These are phyloP conservation scores for Notothenia rossii DNA, from an alignment of 2,113 vertebrate genomes.

Conservation along the genomic window DNA sequence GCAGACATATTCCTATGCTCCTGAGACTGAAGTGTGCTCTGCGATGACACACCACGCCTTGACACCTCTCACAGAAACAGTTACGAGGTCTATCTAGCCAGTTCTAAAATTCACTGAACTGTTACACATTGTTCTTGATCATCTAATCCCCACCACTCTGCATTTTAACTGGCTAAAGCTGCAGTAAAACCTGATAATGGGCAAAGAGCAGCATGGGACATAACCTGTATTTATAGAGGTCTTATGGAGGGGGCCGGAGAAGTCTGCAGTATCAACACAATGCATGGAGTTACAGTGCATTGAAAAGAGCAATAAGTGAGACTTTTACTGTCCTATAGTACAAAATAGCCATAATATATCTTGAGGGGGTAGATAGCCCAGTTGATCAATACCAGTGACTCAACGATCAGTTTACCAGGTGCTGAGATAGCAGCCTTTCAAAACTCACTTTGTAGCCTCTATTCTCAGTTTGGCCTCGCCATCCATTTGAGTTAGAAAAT, in stretches of 20 bases:
- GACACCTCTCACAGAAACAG: conserved; percentile 26
- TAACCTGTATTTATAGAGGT: conserved; percentile 51
- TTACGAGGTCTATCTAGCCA: conserved; percentile 29
- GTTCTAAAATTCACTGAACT: conserved; percentile 44
- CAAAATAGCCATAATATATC: conserved; percentile 63
- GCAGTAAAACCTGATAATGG: conserved; percentile 50
- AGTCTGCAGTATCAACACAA: conserved; percentile 74
- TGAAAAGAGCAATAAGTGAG: conserved; percentile 62
- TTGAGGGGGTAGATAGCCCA: conserved; percentile 43
- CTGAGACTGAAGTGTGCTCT: not conserved
- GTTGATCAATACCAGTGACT: conserved; percentile 71
- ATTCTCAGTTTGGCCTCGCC: conserved; percentile 21
- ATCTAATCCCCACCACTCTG: conserved; percentile 40
- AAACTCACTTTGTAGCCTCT: conserved; percentile 52
- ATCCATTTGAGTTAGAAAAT: conserved; percentile 46
- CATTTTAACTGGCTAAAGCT: conserved; percentile 51
- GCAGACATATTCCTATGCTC: conserved; percentile 23
- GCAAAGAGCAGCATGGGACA: conserved; percentile 32
- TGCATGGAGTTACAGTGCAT: conserved; percentile 62
- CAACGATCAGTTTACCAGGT: conserved; percentile 65
- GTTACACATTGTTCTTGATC: conserved; percentile 47
- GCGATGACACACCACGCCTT: not conserved
- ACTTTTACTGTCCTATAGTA: conserved; percentile 54
- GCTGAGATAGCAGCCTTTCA: conserved; percentile 69
- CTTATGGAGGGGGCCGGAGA: conserved; percentile 38